Conservation (phyloP, 2,113 vertebrate species). For the Coturnix japonica region DNA sequence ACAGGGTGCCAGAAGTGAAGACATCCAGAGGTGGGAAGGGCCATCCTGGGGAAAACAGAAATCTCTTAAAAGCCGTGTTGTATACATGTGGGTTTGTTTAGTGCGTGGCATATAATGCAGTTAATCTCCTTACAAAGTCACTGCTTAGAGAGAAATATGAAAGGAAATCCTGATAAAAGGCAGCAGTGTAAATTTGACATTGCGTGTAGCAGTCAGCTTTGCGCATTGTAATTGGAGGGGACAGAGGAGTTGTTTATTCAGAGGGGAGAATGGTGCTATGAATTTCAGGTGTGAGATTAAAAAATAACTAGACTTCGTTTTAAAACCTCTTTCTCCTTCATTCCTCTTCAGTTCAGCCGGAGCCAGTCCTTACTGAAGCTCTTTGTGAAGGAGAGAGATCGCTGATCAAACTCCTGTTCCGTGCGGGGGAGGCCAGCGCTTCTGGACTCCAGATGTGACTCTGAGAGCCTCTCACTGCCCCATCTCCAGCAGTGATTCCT, state of each 20-base stretch:
- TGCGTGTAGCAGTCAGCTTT: slow-evolving; percentile 57
- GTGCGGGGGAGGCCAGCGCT: background rate
- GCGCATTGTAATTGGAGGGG: slow-evolving; percentile 48
- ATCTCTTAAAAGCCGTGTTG: slow-evolving; percentile 34
- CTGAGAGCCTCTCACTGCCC: slow-evolving; percentile 25
- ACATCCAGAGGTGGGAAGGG: background rate
- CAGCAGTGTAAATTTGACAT: slow-evolving; percentile 61
- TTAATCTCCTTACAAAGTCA: slow-evolving; percentile 60
- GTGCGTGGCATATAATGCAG: slow-evolving; percentile 60
- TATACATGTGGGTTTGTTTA: slow-evolving; percentile 56
- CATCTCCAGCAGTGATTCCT: slow-evolving; percentile 15
- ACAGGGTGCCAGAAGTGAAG: background rate
- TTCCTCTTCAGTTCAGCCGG: slow-evolving; percentile 21
- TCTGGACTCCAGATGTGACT: slow-evolving; percentile 59
- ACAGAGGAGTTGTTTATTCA: slow-evolving; percentile 56
- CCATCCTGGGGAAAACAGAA: background rate
- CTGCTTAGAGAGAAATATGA: slow-evolving; percentile 64
- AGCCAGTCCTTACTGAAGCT: slow-evolving; percentile 4
- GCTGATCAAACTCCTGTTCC: background rate
- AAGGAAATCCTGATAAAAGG: slow-evolving; percentile 63
- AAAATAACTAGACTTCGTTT: slow-evolving; percentile 47
- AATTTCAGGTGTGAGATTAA: slow-evolving; percentile 56
- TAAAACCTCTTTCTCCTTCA: slow-evolving; percentile 44
- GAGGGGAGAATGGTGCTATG: slow-evolving; percentile 18
- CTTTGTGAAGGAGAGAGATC: background rate